A percentile compares a stretch with the other conserved stretches of the same genome.
These are phyloP conservation scores for Urosaurus nigricauda DNA, from an alignment of 2,797 vertebrate genomes.

Conservation along the genomic window DNA sequence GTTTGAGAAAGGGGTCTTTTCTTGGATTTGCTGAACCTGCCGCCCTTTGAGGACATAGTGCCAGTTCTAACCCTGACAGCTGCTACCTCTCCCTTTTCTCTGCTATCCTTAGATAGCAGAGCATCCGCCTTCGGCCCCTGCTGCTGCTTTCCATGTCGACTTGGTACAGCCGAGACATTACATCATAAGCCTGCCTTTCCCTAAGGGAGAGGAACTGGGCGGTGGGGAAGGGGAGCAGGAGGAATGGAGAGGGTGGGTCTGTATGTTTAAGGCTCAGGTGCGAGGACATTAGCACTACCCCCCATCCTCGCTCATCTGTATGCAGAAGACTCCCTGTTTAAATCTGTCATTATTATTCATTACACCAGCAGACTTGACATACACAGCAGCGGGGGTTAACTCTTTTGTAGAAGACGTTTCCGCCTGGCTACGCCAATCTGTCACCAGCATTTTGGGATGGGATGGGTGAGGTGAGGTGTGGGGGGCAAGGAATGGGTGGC, in stretches of 20 bases:
- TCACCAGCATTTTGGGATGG: background rate
- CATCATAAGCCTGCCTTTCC: slow-evolving; percentile 48
- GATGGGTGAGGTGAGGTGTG: background rate
- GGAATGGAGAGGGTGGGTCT: slow-evolving; percentile 47
- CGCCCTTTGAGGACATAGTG: too few relatives aligned
- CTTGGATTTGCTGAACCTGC: too few relatives aligned
- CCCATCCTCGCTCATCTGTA: slow-evolving; percentile 67
- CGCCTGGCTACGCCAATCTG: background rate
- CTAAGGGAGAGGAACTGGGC: background rate
- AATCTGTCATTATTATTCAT: slow-evolving; percentile 73
- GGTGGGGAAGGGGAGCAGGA: background rate
- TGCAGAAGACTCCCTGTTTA: slow-evolving; percentile 65
- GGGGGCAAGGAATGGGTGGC: too few relatives aligned
- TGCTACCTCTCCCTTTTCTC: too few relatives aligned
- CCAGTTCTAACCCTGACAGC: too few relatives aligned
- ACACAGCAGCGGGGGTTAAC: slow-evolving; percentile 54
- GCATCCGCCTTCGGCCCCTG: rapidly evolving
- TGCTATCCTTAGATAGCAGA: background rate
- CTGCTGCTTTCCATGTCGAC: background rate
- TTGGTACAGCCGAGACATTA: slow-evolving; percentile 48
- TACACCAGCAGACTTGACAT: slow-evolving; percentile 55
- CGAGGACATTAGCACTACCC: slow-evolving; percentile 11
- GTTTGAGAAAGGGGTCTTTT: too few relatives aligned
- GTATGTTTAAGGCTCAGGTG: slow-evolving; percentile 76
- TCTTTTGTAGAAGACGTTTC: slow-evolving; percentile 30